A percentile compares a stretch with the other conserved stretches of the same genome.
Conservation (phyloP, 1,140 invertebrate genomes). For the Philopotamus ludificatus region DNA sequence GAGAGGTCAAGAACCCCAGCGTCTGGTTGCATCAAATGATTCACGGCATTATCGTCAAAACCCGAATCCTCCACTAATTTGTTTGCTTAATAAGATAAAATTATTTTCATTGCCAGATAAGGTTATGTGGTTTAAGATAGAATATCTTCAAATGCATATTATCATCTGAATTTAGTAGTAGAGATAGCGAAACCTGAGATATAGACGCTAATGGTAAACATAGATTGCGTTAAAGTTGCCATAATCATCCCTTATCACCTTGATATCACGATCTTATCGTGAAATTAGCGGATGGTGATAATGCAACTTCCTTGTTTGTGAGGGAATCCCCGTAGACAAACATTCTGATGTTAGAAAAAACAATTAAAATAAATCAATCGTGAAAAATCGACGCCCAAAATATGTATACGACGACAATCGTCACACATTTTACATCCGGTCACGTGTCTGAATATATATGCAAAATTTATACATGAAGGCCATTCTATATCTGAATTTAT, state of each 20-base stretch:
- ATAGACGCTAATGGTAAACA: conserved; percentile 15
- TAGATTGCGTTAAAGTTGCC: conserved; percentile 16
- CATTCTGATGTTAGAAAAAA: too few species aligned
- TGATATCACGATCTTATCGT: conserved; percentile 28
- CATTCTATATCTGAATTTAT: too few species aligned
- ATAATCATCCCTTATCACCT: conserved; percentile 26
- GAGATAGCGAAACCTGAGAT: conserved; percentile 9
- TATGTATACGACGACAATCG: too few species aligned
- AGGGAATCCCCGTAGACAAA: conserved; percentile 11
- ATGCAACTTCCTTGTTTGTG: conserved; percentile 11
- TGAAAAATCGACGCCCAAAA: too few species aligned
- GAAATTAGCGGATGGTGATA: conserved; percentile 1
- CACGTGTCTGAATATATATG: too few species aligned
- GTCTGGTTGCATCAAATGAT: neutral
- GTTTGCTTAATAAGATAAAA: conserved; percentile 29
- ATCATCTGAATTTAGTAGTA: conserved; percentile 13
- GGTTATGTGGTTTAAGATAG: conserved; percentile 16
- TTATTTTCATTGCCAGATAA: conserved; percentile 28
- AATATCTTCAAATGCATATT: conserved; percentile 21
- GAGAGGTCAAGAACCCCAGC: neutral
- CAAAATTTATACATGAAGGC: too few species aligned
- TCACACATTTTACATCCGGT: too few species aligned
- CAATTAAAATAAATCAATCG: too few species aligned
- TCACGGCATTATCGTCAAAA: conserved; percentile 7
- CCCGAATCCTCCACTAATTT: conserved; percentile 7